These are phyloP conservation scores for Amphipyra tragopoginis DNA, from an alignment of 2,888 invertebrate species.

Conservation along the genomic window DNA sequence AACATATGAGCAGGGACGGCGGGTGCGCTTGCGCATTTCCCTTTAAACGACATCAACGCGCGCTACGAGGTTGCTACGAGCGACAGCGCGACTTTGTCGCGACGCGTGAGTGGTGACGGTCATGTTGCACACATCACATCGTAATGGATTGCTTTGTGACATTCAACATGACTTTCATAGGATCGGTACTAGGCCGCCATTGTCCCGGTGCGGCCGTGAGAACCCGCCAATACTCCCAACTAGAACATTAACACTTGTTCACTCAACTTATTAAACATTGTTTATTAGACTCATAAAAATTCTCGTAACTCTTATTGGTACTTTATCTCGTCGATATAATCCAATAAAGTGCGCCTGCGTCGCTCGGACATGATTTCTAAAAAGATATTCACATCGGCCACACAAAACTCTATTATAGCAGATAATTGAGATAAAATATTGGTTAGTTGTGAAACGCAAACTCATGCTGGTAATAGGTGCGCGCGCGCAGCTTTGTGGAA, in stretches of 20 bases:
- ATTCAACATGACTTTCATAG: not conserved
- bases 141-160: not conserved
- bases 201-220: not conserved
- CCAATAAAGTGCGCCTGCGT: constrained; percentile 37
- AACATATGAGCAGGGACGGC: not conserved
- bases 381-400: constrained; percentile 45
- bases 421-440: constrained; percentile 59
- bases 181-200: not conserved
- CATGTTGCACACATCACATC: too few relatives aligned
- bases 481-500: constrained; percentile 24
- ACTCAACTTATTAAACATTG: constrained; percentile 7
- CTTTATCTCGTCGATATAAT: constrained; percentile 35
- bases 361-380: constrained; percentile 36
- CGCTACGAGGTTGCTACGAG: not conserved
- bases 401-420: constrained; percentile 39
- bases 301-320: constrained; percentile 29
- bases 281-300: constrained; percentile 1
- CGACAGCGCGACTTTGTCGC: too few relatives aligned
- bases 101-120: too few relatives aligned
- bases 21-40: constrained; percentile 29
- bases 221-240: not conserved
- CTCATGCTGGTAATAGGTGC: constrained; percentile 46
- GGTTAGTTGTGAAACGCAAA: constrained; percentile 53
- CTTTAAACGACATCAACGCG: constrained; percentile 64
- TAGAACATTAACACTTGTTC: not conserved